Conservation (phyloP, 2,888 invertebrate genomes). For the Ctena decussata region DNA sequence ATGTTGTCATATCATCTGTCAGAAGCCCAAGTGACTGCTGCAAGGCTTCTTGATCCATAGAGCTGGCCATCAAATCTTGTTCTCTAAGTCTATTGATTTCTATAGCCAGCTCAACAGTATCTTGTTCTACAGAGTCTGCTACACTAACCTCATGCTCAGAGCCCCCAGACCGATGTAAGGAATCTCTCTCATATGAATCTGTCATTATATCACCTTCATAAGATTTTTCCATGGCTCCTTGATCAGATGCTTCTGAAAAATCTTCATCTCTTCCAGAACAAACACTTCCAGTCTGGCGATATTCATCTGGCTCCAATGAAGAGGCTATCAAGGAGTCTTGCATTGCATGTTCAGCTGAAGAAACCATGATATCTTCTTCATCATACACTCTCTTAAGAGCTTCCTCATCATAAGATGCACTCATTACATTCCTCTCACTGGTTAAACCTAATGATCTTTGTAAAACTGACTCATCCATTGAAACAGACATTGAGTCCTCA, state of each 20-base stretch:
- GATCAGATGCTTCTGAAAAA: conserved; percentile 61
- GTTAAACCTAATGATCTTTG: conserved; percentile 43
- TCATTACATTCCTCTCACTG: conserved; percentile 56
- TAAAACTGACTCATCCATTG: conserved; percentile 62
- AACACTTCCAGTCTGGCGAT: conserved; percentile 56
- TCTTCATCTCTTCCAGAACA: conserved; percentile 62
- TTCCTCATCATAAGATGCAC: conserved; percentile 68
- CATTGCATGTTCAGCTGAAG: conserved; percentile 63
- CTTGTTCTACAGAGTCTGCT: conserved; percentile 61
- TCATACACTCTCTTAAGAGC: conserved; percentile 63
- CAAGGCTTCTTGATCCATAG: conserved; percentile 62
- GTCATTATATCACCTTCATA: conserved; percentile 61
- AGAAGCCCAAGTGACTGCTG: conserved; percentile 53
- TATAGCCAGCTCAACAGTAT: conserved; percentile 10
- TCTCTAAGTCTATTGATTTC: background rate
- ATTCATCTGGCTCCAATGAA: conserved; percentile 61
- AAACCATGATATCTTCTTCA: conserved; percentile 67
- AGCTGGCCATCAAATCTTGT: conserved; percentile 37
- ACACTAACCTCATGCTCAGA: conserved; percentile 48
- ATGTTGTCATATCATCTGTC: conserved; percentile 34
- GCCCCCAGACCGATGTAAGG: conserved; percentile 53
- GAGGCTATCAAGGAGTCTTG: conserved; percentile 65
- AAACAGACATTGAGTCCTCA: conserved; percentile 58
- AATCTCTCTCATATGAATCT: conserved; percentile 63
- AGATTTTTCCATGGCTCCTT: conserved; percentile 55